A percentile compares a stretch with the other conserved stretches of the same genome.
phyloP scores from a whole-genome alignment of 1,140 invertebrate genomes.

The Zaprionus gabonicus region DNA sequence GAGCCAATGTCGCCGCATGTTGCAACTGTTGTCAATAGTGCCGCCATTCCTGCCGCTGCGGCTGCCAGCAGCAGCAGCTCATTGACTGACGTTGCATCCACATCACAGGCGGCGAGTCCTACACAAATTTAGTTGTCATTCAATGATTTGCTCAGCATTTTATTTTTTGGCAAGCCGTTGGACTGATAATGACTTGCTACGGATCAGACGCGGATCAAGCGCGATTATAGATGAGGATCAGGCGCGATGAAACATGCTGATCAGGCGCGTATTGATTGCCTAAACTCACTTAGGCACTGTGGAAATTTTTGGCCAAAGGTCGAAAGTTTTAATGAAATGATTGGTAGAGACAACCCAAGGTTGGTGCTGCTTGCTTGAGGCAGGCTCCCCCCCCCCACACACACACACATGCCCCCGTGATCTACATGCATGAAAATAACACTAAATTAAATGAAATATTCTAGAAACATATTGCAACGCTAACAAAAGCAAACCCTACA shows the following conservation, averaged over 20 bases:
- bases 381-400: background rate
- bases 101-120: slow-evolving; percentile 70
- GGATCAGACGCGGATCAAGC: slow-evolving; percentile 6
- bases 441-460: slow-evolving; percentile 54
- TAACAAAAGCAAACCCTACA: slow-evolving; percentile 21
- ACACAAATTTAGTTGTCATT: slow-evolving; percentile 84
- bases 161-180: slow-evolving; percentile 80
- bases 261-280: background rate
- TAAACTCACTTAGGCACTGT: slow-evolving; percentile 42
- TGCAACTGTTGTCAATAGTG: slow-evolving; percentile 17
- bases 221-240: background rate
- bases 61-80: slow-evolving; percentile 28
- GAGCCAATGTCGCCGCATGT: slow-evolving; percentile 14
- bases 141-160: slow-evolving; percentile 83
- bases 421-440: slow-evolving; percentile 16
- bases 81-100: slow-evolving; percentile 51
- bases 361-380: slow-evolving; percentile 58
- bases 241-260: background rate
- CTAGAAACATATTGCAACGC: slow-evolving; percentile 46
- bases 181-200: slow-evolving; percentile 52
- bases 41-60: slow-evolving; percentile 6
- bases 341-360: slow-evolving; percentile 59
- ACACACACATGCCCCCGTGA: background rate
- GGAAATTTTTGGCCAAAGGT: slow-evolving; percentile 69
- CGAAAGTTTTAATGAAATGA: slow-evolving; percentile 38